These are phyloP conservation scores for Brachionus calyciflorus DNA, from an alignment of 1,140 invertebrate genomes.

Conservation along the genomic window DNA sequence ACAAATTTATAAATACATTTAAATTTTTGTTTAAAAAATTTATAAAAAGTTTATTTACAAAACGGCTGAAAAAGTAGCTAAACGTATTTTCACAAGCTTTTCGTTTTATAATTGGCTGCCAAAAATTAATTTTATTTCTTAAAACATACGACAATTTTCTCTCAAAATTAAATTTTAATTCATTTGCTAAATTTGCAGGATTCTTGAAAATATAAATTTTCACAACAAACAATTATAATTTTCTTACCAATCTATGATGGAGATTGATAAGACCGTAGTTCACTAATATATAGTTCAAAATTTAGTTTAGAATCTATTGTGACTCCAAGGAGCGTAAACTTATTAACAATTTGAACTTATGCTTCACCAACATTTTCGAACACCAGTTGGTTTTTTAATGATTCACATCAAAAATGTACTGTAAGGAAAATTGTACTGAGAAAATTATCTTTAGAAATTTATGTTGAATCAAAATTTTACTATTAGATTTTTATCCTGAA, in stretches of 20 bases:
- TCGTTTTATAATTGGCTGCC: neutral
- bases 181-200: constrained; percentile 3
- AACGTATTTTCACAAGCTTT: neutral
- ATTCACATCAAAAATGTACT: too few relatives aligned
- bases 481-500: too few relatives aligned
- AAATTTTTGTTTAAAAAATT: constrained; percentile 21
- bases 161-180: neutral
- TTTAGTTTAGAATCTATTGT: too few relatives aligned
- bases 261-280: too few relatives aligned
- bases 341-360: too few relatives aligned
- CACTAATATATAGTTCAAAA: too few relatives aligned
- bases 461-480: too few relatives aligned
- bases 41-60: constrained; percentile 20
- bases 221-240: constrained; percentile 3
- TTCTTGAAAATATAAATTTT: constrained; percentile 12
- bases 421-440: too few relatives aligned
- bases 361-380: neutral
- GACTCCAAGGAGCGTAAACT: too few relatives aligned
- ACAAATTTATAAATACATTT: too few relatives aligned
- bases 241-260: constrained; percentile 11
- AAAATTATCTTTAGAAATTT: too few relatives aligned
- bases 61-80: neutral
- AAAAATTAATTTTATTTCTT: neutral
- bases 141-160: neutral
- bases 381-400: neutral